Percentiles rank a stretch among this genome's conserved stretches.
These are phyloP conservation scores for Drosophila elegans DNA, from an alignment of 1,140 invertebrate genomes.

Conservation along the genomic window DNA sequence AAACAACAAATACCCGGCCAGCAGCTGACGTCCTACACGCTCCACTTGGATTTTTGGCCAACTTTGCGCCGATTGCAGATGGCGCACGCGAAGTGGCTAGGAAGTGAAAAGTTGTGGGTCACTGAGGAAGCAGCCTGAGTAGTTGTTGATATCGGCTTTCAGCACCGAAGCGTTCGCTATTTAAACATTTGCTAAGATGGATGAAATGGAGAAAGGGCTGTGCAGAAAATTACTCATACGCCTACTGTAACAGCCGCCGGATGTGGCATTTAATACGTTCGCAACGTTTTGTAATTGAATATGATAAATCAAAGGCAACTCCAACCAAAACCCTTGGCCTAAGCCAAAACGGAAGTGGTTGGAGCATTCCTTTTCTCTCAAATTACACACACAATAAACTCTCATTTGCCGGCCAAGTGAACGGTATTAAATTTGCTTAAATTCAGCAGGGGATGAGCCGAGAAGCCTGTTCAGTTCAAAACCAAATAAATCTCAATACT, in stretches of 20 bases:
- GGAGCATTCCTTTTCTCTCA: conserved; percentile 26
- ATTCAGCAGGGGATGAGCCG: not conserved
- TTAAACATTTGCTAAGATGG: conserved; percentile 50
- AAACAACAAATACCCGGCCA: conserved; percentile 17
- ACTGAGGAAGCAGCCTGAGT: conserved; percentile 39
- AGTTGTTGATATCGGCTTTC: conserved; percentile 79
- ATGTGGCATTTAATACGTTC: conserved; percentile 77
- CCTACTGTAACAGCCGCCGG: conserved; percentile 45
- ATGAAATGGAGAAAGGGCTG: conserved; percentile 22
- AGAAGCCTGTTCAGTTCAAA: conserved; percentile 54
- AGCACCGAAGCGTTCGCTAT: conserved; percentile 40
- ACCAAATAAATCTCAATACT: conserved; percentile 81
- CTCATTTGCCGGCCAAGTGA: conserved; percentile 55
- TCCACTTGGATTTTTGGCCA: conserved; percentile 66
- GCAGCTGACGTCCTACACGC: conserved; percentile 72
- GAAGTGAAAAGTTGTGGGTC: conserved; percentile 15
- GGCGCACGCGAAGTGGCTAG: conserved; percentile 61
- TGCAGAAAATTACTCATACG: conserved; percentile 73
- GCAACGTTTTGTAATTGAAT: conserved; percentile 80
- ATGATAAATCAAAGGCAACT: conserved; percentile 79
- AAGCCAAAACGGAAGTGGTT: conserved; percentile 59
- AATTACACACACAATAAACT: conserved; percentile 40
- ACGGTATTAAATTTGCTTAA: conserved; percentile 66
- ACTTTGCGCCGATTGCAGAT: conserved; percentile 59
- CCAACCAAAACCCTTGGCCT: conserved; percentile 1